Evolutionary conservation across 2,888 invertebrate species (phyloP), one percentile per base, ranked within the genome.

Genomic region (Heliothis peltigera): DNA sequence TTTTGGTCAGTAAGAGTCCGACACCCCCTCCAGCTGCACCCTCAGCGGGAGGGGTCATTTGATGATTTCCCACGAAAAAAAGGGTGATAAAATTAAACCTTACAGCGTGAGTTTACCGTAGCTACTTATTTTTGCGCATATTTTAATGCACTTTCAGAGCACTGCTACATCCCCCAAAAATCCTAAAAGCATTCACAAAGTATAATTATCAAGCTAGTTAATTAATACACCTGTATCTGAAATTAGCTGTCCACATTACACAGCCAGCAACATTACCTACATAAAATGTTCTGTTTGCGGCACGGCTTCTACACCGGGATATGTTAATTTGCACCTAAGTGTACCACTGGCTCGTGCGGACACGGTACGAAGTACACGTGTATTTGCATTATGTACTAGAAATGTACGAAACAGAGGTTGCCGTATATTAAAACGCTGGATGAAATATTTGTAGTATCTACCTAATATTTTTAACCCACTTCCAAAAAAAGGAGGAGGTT

Each of bases 241-340:
- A 67, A 68, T 61, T 58, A 65, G 42, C 51, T 15, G 42, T 47
- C 47, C 19, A 44, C 35, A 15, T 21, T 54, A 44, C 55, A 42
- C 57, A 55, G 53, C 48, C 44, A 18, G 44, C 46, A 28, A 64
- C 52, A 72, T 72, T 67, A n/a, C n/a, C n/a, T n/a, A 67, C 56
- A 65, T 70, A 68, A 76, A 70, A 64, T 63, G 64, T 44, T 49
- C 22, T 58, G 62, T 68, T 62, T 59, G 52, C 58, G 56, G 39
- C 62, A 65, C 35, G 43, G 64, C 53, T 56, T 60, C 61, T 54
- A 66, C 46, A 19, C 42, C 52, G 66, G 70, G 68, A 70, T 70
- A 79, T 77, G 77, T 58, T 79, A 70, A 77, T 77, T 79, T 64
- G 56, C 67, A 70, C 65, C 70, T 48, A 52, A 79, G 66, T 70